Percentiles rank a stretch among this genome's conserved stretches.
These are phyloP conservation scores for Margaritifera margaritifera DNA, from an alignment of 2,888 invertebrate species.

Conservation along the genomic window DNA sequence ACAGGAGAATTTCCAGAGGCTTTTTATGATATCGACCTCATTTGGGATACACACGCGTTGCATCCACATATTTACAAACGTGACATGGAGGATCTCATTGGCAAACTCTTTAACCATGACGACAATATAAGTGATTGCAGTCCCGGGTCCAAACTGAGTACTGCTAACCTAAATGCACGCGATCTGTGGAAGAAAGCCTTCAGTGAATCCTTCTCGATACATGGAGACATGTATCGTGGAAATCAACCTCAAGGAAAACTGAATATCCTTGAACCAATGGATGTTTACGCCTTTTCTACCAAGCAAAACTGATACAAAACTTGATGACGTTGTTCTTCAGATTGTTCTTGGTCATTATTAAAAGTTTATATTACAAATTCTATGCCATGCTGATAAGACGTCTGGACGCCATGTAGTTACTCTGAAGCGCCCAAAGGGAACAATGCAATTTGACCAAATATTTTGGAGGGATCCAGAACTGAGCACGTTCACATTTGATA, in stretches of 20 bases:
- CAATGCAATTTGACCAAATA: not conserved
- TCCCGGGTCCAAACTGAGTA: conserved; percentile 70
- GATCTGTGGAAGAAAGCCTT: conserved; percentile 72
- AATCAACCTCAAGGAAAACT: conserved; percentile 71
- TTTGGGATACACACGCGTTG: conserved; percentile 75
- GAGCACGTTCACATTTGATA: conserved; percentile 9
- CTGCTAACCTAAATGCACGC: conserved; percentile 71
- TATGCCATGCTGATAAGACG: conserved; percentile 3
- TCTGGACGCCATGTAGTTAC: not conserved
- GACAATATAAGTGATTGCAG: conserved; percentile 73
- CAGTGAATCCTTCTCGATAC: conserved; percentile 68
- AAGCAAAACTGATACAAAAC: conserved; percentile 37
- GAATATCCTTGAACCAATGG: conserved; percentile 57
- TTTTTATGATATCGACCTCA: conserved; percentile 74
- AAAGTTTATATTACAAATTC: conserved; percentile 40
- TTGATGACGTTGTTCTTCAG: conserved; percentile 15
- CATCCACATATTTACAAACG: conserved; percentile 57
- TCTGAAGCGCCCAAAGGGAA: conserved; percentile 3
- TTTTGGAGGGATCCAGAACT: conserved; percentile 5
- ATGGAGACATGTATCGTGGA: conserved; percentile 74
- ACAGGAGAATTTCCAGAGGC: conserved; percentile 73
- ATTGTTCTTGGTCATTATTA: not conserved
- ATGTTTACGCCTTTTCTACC: conserved; percentile 48
- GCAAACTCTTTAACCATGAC: conserved; percentile 73
- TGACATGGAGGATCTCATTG: conserved; percentile 46